These are phyloP conservation scores for Diachasmimorpha longicaudata DNA, from an alignment of 1,140 invertebrate genomes.

Conservation along the genomic window DNA sequence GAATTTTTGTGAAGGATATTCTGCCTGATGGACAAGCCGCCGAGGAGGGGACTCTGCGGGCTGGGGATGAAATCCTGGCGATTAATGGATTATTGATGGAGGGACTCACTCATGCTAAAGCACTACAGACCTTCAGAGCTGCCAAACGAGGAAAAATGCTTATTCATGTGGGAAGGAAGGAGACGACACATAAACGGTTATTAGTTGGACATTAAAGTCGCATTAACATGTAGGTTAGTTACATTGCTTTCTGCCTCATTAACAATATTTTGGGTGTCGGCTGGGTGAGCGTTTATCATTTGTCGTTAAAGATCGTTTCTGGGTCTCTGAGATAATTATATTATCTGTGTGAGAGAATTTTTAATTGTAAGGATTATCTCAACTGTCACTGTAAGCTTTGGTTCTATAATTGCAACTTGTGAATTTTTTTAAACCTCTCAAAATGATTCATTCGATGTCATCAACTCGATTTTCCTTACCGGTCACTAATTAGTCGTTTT, in stretches of 20 bases:
- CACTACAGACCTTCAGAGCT: conserved; percentile 69
- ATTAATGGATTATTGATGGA: conserved; percentile 69
- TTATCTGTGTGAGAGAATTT: too few relatives aligned
- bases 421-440: neutral
- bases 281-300: neutral
- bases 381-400: neutral
- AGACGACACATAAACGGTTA: conserved; percentile 58
- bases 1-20: conserved; percentile 77
- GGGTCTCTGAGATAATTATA: too few relatives aligned
- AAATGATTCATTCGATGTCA: neutral
- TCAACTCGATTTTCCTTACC: neutral
- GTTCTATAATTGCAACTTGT: neutral
- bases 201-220: conserved; percentile 34
- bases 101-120: conserved; percentile 71
- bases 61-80: conserved; percentile 71
- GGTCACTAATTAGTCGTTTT: neutral
- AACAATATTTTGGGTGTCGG: conserved; percentile 24
- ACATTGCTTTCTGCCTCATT: conserved; percentile 42
- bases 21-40: conserved; percentile 72
- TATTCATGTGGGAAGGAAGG: conserved; percentile 66
- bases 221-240: conserved; percentile 48
- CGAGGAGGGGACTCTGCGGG: conserved; percentile 68
- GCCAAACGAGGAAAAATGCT: conserved; percentile 70
- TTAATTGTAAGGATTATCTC: too few relatives aligned
- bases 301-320: neutral